Evolutionary conservation across 2,797 vertebrate genomes (phyloP), one percentile per base, ranked within the genome.

Genomic region (Rhinichthys osculus): DNA sequence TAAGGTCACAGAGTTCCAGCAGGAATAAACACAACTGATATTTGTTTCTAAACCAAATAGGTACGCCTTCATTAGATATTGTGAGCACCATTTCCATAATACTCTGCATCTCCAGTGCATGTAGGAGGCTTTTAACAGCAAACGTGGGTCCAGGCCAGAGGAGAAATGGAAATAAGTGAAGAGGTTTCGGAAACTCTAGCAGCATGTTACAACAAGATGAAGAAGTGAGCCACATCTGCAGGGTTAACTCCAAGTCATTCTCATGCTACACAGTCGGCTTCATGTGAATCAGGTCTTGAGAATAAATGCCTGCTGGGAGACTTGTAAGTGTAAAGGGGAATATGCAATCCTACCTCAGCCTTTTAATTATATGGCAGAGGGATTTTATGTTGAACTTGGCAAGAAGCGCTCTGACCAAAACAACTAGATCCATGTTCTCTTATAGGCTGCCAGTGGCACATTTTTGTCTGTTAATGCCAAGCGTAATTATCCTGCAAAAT

Each of bases 401-500:
- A 42, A 54, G 47, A 69, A 23, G 19, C 7, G 17, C 10, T 57
- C 42, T 72, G 73, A 83, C 82, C 44, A 44, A 42, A 82, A 78
- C 27, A 52, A 62, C 52, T 66, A 77, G 42, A 83, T 83, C 44
- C 38, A 35, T 71, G 82, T 79, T 72, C 73, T 57, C 66, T 70
- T 38, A 19, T 57, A 54, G 47, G 50, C 54, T 30, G 81, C 66
- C 85, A 83, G 33, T 77, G 35, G 81, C 57, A 0, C 54, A 64
- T 72, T 86, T 83, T 19, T 83, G 64, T 52, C 50, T 5, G 67
- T 78, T 72, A 78, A 86, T 54, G 69, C 69, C 40, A 78, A 85
- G 62, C 21, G 70, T 71, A 79, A 86, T 86, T 89, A 85, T 76
- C 62, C 76, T 82, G 62, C 64, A 42, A 86, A 89, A 89, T 88